A percentile compares a stretch with the other conserved stretches of the same genome.
Conservation (phyloP, 2,888 invertebrate genomes). For the Tachina grossa region DNA sequence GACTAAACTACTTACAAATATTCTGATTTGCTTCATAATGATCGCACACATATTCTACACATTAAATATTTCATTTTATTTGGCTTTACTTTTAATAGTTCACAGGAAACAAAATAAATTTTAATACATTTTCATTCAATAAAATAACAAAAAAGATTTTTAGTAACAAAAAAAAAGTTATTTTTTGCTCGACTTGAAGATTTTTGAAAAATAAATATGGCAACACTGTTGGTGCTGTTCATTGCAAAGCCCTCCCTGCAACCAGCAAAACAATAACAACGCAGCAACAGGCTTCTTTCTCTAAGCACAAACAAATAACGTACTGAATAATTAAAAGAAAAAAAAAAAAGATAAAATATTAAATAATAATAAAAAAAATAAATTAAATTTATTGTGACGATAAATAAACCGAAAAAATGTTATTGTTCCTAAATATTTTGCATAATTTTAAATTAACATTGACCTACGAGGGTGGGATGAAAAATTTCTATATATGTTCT, state of each 20-base stretch:
- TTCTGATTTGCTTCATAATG: too few species aligned
- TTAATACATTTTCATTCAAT: too few species aligned
- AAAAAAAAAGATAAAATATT: slow-evolving; percentile 20
- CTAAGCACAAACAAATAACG: slow-evolving; percentile 11
- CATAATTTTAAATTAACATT: background rate
- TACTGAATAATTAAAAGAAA: slow-evolving; percentile 20
- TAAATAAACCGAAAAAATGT: slow-evolving; percentile 19
- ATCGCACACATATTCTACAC: too few species aligned
- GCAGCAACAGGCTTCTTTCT: slow-evolving; percentile 27
- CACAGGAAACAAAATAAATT: too few species aligned
- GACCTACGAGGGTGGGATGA: background rate
- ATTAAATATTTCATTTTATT: too few species aligned
- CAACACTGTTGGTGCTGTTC: slow-evolving; percentile 65
- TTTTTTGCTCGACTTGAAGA: too few species aligned
- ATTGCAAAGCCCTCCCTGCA: slow-evolving; percentile 57
- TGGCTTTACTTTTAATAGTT: too few species aligned
- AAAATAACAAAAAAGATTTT: too few species aligned
- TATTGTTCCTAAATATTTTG: slow-evolving; percentile 13
- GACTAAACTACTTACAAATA: too few species aligned
- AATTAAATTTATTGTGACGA: slow-evolving; percentile 37
- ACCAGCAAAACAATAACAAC: slow-evolving; percentile 17
- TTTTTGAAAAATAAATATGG: too few species aligned
- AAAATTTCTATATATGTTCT: background rate
- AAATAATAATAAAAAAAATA: slow-evolving; percentile 6
- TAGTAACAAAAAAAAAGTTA: too few species aligned